These are phyloP conservation scores for Choristoneura fumiferana DNA, from an alignment of 1,140 invertebrate genomes.

Conservation along the genomic window DNA sequence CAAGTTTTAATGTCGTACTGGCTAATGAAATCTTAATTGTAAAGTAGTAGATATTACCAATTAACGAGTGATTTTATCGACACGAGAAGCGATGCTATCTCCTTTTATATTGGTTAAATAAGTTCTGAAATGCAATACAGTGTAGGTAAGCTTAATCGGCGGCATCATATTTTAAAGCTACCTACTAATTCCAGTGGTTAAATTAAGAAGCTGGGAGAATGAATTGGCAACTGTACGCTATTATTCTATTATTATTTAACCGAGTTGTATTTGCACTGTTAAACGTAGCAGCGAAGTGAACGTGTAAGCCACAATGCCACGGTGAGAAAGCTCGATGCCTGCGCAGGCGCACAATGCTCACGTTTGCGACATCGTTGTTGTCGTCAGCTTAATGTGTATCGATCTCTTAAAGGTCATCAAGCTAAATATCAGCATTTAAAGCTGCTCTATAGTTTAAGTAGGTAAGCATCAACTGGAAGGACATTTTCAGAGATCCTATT, in stretches of 20 bases:
- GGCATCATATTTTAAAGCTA: no score
- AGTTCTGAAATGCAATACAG: no score
- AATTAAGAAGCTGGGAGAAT: no score
- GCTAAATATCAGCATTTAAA: constrained; percentile 14
- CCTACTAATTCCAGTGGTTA: no score
- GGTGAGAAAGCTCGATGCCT: constrained; percentile 56
- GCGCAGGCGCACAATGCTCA: constrained; percentile 40
- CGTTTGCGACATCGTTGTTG: constrained; percentile 56
- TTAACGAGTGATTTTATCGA: no score
- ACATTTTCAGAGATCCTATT: no score
- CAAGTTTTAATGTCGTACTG: not conserved
- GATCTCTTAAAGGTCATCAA: constrained; percentile 36
- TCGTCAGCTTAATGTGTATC: constrained; percentile 34
- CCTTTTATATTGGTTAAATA: no score
- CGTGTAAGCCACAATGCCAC: constrained; percentile 58
- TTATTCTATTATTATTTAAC: not conserved
- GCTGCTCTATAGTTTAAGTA: constrained; percentile 2
- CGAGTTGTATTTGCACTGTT: constrained; percentile 35
- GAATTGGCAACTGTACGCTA: not conserved
- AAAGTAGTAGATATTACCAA: no score
- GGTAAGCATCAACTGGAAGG: no score
- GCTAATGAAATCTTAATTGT: not conserved
- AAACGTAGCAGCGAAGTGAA: constrained; percentile 56
- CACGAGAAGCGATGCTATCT: no score
- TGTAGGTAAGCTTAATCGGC: no score